Conservation (phyloP, 2,113 vertebrate species). For the Parotia lawesii region DNA sequence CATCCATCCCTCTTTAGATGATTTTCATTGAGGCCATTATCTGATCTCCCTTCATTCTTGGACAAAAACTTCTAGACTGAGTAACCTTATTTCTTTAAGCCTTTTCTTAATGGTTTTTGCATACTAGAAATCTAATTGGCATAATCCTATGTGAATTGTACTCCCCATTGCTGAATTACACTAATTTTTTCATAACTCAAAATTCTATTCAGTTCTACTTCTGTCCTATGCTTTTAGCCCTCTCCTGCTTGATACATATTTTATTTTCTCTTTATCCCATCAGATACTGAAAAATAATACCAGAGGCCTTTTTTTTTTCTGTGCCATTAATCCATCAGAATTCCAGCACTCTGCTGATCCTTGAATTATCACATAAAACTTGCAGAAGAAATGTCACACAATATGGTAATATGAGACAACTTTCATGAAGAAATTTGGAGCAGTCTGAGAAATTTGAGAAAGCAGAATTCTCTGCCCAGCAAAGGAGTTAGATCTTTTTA, state of each 20-base stretch:
- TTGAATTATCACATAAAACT: background rate
- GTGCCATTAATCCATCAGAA: background rate
- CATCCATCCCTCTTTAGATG: background rate
- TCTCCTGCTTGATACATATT: background rate
- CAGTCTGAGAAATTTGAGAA: background rate
- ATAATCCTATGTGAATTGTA: background rate
- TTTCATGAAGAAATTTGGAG: background rate
- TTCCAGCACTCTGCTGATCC: background rate
- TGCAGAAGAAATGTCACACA: background rate
- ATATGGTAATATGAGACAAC: background rate
- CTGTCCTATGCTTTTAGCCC: background rate
- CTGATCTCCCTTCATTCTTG: background rate
- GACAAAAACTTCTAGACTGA: background rate
- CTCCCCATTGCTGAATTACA: accelerated
- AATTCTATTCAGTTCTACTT: background rate
- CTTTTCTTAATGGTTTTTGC: background rate
- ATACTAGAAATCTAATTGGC: background rate
- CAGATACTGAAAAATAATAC: background rate
- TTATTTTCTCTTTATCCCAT: background rate
- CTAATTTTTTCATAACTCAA: background rate
- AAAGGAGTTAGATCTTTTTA: background rate
- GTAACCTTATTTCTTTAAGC: background rate
- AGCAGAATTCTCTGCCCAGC: background rate
- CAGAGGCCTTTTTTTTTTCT: background rate
- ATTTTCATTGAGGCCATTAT: background rate